Evolutionary conservation across 2,113 vertebrate genomes (phyloP), one percentile per base, ranked within the genome.

Genomic region (Tonatia bakeri): DNA sequence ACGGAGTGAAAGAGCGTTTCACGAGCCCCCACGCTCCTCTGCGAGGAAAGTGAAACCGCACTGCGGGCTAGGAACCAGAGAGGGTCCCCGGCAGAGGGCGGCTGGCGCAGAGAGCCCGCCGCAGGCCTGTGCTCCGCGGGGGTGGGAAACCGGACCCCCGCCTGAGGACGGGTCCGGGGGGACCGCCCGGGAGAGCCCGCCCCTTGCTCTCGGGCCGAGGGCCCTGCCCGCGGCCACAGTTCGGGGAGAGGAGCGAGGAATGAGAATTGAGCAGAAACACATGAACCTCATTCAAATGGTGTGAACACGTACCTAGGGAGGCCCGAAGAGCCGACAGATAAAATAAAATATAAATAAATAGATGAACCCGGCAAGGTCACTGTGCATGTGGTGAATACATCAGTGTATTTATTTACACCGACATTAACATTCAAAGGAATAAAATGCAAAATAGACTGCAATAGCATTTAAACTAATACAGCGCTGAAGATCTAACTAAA

Each of bases 281-380:
- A 67, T 33, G 43, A 76, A 77, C 40, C 45, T 45, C n/a, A 94
- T 54, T 92, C 70, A 88, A 64, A 50, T 54, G 11, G 16, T 84
- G 31, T 47, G 2, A 64, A 22, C 72, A 38, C 5, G 61, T n/a
- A 54, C 12, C 2, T 28, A 88, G 40, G 11, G 45, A 64, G 20
- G 50, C 9, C 45, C 56, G 77, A 88, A 79, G n/a, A 56, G 1
- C 20, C 31, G 56, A 28, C 4, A 52, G 20, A 31, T 82, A n/a
- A 73, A 73, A 24, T 56, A 31, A 26, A 59, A 92, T 40, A 47
- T 83, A 26, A 59, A 92, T 40, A 47, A 87, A 69, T 52, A 61
- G 56, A 50, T 45, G 22, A 86, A 81, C 4, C 87, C 36, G 67
- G 2, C 13, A 43, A 80, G 14, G 26, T 85, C 17, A 15, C 19